phyloP scores from a whole-genome alignment of 1,140 invertebrate species.

The Phenacoccus solenopsis region DNA sequence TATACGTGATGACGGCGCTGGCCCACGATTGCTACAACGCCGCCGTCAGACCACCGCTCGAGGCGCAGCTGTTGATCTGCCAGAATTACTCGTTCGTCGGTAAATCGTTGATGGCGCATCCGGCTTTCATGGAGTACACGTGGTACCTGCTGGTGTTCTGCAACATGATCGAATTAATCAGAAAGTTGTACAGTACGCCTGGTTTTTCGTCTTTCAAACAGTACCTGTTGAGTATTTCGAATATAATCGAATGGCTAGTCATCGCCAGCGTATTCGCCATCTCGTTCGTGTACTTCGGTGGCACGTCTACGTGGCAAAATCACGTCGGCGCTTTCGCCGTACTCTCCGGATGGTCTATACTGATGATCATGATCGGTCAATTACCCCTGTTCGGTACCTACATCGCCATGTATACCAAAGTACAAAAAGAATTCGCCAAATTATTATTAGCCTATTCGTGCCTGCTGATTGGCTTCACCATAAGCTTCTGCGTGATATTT shows the following conservation, averaged over 20 bases:
- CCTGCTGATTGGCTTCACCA: constrained; percentile 68
- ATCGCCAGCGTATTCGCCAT: constrained; percentile 67
- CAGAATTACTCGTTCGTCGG: constrained; percentile 59
- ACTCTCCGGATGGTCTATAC: constrained; percentile 68
- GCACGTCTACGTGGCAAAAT: constrained; percentile 70
- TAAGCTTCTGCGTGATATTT: constrained; percentile 75
- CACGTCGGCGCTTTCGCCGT: constrained; percentile 66
- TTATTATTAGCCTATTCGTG: constrained; percentile 69
- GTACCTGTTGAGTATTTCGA: constrained; percentile 67
- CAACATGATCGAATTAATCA: constrained; percentile 56
- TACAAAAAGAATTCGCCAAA: constrained; percentile 72
- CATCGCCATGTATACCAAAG: constrained; percentile 74
- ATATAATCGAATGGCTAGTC: constrained; percentile 73
- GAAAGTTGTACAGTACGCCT: constrained; percentile 61
- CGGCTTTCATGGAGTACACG: constrained; percentile 57
- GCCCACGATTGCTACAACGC: constrained; percentile 67
- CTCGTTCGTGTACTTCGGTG: constrained; percentile 59
- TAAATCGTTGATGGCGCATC: constrained; percentile 52
- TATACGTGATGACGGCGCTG: constrained; percentile 60
- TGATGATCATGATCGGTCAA: constrained; percentile 77
- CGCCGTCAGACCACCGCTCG: constrained; percentile 31
- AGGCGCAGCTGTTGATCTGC: constrained; percentile 38
- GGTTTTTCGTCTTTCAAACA: constrained; percentile 60
- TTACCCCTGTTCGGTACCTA: constrained; percentile 72
- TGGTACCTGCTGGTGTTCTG: constrained; percentile 63